Evolutionary conservation across 2,888 invertebrate genomes (phyloP).

Genomic region (Caenorhabditis virilis): DNA sequence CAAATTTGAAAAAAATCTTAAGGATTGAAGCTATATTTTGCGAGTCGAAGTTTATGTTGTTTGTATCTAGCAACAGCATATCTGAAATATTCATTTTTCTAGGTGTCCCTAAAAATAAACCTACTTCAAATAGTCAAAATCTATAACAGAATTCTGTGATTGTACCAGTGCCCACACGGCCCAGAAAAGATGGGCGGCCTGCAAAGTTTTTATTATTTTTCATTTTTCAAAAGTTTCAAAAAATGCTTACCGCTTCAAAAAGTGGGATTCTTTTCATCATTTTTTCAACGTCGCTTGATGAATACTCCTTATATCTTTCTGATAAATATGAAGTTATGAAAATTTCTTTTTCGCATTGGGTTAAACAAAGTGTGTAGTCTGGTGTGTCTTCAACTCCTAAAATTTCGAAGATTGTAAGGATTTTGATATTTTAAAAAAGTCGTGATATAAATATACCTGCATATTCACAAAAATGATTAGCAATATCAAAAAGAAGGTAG

Average conservation of each 20-base stretch:
- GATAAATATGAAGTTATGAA: slow-evolving; percentile 57
- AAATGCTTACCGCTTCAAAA: slow-evolving; percentile 60
- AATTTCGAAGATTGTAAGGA: slow-evolving; percentile 1
- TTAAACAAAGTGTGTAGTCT: slow-evolving; percentile 58
- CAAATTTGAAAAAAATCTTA: no score
- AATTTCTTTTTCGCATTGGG: slow-evolving; percentile 39
- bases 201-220: slow-evolving; percentile 27
- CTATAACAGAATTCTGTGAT: slow-evolving; percentile 60
- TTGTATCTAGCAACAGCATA: slow-evolving; percentile 36
- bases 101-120: neutral
- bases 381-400: slow-evolving; percentile 64
- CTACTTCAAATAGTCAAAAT: slow-evolving; percentile 64
- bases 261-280: slow-evolving; percentile 43
- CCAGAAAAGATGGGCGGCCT: slow-evolving; percentile 68
- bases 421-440: neutral
- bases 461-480: slow-evolving; percentile 96
- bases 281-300: slow-evolving; percentile 23
- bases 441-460: slow-evolving; percentile 75
- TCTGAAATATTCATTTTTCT: slow-evolving; percentile 16
- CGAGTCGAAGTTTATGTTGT: slow-evolving; percentile 31
- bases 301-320: slow-evolving; percentile 18
- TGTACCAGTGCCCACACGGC: slow-evolving; percentile 65
- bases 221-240: slow-evolving; percentile 1
- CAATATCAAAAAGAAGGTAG: slow-evolving; percentile 93
- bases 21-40: slow-evolving; percentile 13